These are phyloP conservation scores for Drosophila hamatofila DNA, from an alignment of 2,888 invertebrate species.

Conservation along the genomic window DNA sequence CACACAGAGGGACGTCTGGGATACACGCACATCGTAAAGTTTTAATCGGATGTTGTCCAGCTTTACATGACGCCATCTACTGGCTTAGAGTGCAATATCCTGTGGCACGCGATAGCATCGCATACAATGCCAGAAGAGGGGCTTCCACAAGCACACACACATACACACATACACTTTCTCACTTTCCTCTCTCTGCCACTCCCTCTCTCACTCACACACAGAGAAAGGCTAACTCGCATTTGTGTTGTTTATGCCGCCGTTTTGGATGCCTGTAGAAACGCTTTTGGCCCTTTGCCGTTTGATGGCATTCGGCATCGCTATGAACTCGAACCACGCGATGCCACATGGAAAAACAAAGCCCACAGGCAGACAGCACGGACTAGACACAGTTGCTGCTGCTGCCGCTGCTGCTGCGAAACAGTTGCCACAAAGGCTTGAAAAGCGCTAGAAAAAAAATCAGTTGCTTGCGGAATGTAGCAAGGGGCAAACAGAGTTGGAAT, in stretches of 20 bases:
- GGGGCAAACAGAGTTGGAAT: not conserved
- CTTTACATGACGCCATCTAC: constrained; percentile 81
- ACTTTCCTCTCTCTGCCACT: not conserved
- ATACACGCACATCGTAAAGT: constrained; percentile 80
- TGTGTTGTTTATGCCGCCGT: constrained; percentile 66
- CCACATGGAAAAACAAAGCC: constrained; percentile 57
- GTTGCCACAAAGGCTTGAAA: constrained; percentile 75
- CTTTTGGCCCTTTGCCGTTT: constrained; percentile 69
- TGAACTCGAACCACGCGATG: constrained; percentile 47
- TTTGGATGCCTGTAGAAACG: constrained; percentile 58
- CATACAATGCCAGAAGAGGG: constrained; percentile 42
- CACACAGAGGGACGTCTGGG: constrained; percentile 33
- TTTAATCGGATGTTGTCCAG: constrained; percentile 81
- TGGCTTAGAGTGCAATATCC: constrained; percentile 82
- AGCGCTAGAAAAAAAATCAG: constrained; percentile 46
- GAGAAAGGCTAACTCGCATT: constrained; percentile 10
- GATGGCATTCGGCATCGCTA: constrained; percentile 66
- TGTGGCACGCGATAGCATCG: constrained; percentile 80
- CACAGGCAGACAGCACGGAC: constrained; percentile 27
- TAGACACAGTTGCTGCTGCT: constrained; percentile 43
- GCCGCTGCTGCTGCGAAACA: constrained; percentile 41
- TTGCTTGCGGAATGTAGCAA: constrained; percentile 52
- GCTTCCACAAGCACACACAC: constrained; percentile 3
- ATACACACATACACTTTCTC: not conserved
- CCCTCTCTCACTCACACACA: not conserved